Evolutionary conservation across 2,113 vertebrate genomes (phyloP).

Genomic region (Dendrocopos noguchii): DNA sequence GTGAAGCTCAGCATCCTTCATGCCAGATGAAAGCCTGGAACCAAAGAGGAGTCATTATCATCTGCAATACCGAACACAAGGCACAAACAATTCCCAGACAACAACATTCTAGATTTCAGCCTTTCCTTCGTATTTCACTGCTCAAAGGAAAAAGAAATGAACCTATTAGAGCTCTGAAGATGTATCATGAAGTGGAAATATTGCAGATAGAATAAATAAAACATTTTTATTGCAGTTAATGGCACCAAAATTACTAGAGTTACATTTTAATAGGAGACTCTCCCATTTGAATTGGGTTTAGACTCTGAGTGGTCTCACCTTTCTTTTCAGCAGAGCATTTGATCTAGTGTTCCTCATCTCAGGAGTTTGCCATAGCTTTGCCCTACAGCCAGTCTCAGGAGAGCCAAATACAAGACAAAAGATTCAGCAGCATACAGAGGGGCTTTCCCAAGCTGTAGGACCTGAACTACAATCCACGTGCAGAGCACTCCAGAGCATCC

Average conservation of each 20-base stretch:
- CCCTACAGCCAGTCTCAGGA: not conserved
- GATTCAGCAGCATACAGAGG: not conserved
- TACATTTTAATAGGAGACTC: slow-evolving; percentile 52
- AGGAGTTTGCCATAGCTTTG: not conserved
- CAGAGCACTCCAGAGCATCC: not conserved
- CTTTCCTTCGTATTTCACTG: slow-evolving; percentile 51
- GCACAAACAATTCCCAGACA: slow-evolving; percentile 48
- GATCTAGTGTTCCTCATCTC: not conserved
- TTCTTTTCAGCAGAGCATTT: not conserved
- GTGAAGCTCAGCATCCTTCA: not conserved
- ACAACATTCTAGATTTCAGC: slow-evolving; percentile 37
- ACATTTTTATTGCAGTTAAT: slow-evolving; percentile 53
- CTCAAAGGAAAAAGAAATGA: slow-evolving; percentile 64
- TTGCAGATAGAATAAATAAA: slow-evolving; percentile 62
- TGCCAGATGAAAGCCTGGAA: slow-evolving; percentile 21
- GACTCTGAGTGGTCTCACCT: not conserved
- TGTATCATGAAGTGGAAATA: slow-evolving; percentile 47
- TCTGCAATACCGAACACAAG: slow-evolving; percentile 21
- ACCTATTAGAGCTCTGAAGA: slow-evolving; percentile 26
- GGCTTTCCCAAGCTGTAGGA: not conserved
- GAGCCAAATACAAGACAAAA: not conserved
- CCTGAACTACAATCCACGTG: not conserved
- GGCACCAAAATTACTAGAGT: slow-evolving; percentile 10
- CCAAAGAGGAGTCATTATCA: slow-evolving; percentile 6
- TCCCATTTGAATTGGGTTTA: not conserved